Base-by-base conservation (phyloP, 2,888 invertebrate genomes). In the Galerucella calmariensis region DNA sequence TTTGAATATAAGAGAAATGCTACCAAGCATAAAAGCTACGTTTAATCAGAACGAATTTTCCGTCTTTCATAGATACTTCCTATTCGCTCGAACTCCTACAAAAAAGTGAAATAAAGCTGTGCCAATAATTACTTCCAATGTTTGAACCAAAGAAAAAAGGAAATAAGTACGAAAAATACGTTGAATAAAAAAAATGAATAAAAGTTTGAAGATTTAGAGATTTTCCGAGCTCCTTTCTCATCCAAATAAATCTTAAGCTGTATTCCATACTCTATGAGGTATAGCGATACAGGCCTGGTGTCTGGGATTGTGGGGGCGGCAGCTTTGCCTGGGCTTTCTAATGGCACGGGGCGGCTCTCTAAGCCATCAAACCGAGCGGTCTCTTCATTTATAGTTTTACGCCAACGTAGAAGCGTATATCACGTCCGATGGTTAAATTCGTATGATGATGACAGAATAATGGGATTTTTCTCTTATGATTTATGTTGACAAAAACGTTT, bases 291-390 rank as follows among this genome's bases (percentile, higher is more conserved):
- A 77, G 79, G 79, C 80, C 79, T 78, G 80, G 74, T 72, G 74
- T 72, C 73, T 67, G 78, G 77, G 44, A 72, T 63, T 81, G 81
- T 79, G 81, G 79, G 77, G 81, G 81, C 80, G 81, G 74, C 78
- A 81, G 81, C 81, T 81, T 67, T 77, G 78, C 80, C 81, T 81
- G 79, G 81, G 81, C 65, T 59, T 53, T 63, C 59, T 51, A 68
- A 67, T 62, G 41, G 41, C 41, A 62, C 62, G 62, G 62, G 62
- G 62, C 48, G 51, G 41, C 48, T 53, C 61, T 59, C 20, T 53
- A 67, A 65, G 67, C 67, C 27, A 14, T 27, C 56, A 56, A 56
- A 56, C 62, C 41, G 62, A 16, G 41, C n/a, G 35, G 46, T 46
- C 16, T 44, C 63, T 41, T 41, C 63, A 65, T 65, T 65, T 61